A percentile compares a stretch with the other conserved stretches of the same genome.
phyloP scores from a whole-genome alignment of 2,113 vertebrate species.

The Caloenas nicobarica region DNA sequence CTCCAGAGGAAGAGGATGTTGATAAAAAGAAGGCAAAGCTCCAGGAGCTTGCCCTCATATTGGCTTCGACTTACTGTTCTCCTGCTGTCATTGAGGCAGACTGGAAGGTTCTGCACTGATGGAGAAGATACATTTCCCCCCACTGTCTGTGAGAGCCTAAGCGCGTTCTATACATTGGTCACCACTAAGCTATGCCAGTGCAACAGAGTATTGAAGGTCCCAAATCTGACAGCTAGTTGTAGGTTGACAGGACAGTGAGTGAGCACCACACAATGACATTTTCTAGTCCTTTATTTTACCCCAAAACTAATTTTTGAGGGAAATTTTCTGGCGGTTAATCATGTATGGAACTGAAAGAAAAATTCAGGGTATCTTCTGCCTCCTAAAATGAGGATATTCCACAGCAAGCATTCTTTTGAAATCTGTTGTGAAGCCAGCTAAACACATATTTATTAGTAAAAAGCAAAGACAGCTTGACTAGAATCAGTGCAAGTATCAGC shows the following conservation, averaged over 20 bases:
- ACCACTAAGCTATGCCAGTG: not conserved
- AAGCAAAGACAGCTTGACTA: not conserved
- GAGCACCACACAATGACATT: not conserved
- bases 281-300: not conserved
- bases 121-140: not conserved
- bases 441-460: not conserved
- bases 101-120: not conserved
- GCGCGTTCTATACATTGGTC: fast-evolving
- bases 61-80: not conserved
- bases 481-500: not conserved
- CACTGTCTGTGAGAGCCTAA: fast-evolving
- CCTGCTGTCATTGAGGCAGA: not conserved
- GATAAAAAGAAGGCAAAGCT: not conserved
- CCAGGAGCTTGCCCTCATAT: not conserved
- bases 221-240: not conserved
- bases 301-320: not conserved
- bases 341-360: not conserved
- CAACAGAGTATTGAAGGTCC: not conserved
- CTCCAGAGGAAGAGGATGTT: not conserved
- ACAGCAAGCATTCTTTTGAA: not conserved
- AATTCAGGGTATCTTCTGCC: not conserved
- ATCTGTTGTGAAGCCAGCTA: not conserved
- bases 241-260: not conserved
- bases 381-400: not conserved
- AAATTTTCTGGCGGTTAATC: not conserved